phyloP scores from a whole-genome alignment of 35 echinoderm and acorn worm genomes.

The Diadema setosum region DNA sequence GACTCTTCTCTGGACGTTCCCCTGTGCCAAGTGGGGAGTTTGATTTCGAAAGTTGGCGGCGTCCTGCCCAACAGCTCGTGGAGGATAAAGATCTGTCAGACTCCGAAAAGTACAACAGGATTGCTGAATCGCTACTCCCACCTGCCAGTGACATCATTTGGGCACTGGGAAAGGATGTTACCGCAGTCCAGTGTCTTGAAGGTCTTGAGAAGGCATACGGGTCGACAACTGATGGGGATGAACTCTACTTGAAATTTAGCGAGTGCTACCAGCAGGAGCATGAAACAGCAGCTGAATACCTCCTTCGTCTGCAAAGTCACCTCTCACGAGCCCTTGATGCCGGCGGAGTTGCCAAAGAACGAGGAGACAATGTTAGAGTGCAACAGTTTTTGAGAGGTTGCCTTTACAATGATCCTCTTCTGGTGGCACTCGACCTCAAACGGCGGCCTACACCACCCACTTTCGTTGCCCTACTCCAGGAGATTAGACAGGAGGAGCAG shows the following conservation, averaged over 20 bases:
- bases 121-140: slow-evolving; percentile 27
- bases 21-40: slow-evolving; percentile 38
- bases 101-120: neutral
- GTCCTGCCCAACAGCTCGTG: slow-evolving; percentile 43
- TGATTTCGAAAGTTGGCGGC: slow-evolving; percentile 27
- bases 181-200: neutral
- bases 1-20: slow-evolving; percentile 24
- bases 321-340: neutral
- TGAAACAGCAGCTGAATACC: neutral
- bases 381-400: slow-evolving; percentile 32
- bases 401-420: slow-evolving; percentile 5
- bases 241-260: neutral
- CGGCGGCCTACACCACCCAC: slow-evolving; percentile 19
- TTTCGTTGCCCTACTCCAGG: neutral
- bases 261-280: neutral
- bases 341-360: neutral
- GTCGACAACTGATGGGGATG: neutral
- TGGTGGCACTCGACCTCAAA: slow-evolving; percentile 11
- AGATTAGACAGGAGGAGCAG: slow-evolving; percentile 29
- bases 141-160: slow-evolving; percentile 16
- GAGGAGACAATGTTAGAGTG: neutral
- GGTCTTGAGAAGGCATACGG: neutral
- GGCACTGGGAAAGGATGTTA: neutral
- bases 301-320: neutral
- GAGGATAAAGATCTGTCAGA: neutral